Evolutionary conservation across 2,888 invertebrate genomes (phyloP).

Genomic region (Leptinotarsa haldemani): DNA sequence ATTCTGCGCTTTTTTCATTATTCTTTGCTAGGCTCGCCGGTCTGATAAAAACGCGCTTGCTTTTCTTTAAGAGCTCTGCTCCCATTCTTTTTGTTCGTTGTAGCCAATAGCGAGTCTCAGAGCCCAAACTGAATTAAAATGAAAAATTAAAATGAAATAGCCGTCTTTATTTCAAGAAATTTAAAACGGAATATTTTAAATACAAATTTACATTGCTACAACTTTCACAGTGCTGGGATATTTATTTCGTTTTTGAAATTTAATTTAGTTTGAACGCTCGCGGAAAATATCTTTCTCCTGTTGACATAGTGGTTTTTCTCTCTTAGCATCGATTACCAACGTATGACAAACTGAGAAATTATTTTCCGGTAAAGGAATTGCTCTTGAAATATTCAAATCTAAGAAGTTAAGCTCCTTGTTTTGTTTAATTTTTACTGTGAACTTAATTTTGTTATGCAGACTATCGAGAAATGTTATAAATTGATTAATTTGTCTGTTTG

Average conservation of each 20-base stretch:
- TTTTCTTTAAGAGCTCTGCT: constrained; percentile 49
- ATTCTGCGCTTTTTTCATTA: constrained; percentile 50
- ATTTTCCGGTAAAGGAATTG: too few species aligned
- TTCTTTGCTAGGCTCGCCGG: constrained; percentile 42
- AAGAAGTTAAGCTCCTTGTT: too few species aligned
- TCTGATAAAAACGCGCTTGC: constrained; percentile 47
- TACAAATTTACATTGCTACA: constrained; percentile 55
- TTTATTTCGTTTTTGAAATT: constrained; percentile 43
- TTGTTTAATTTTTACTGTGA: too few species aligned
- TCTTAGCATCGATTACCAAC: too few species aligned
- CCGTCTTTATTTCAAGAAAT: constrained; percentile 61
- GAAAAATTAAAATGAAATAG: constrained; percentile 62
- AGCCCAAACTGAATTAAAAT: constrained; percentile 61
- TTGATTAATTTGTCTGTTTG: too few species aligned
- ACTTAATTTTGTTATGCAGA: too few species aligned
- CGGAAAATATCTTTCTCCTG: constrained; percentile 26
- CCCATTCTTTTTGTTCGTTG: constrained; percentile 47
- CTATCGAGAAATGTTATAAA: too few species aligned
- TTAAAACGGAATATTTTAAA: constrained; percentile 61
- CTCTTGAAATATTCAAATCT: too few species aligned
- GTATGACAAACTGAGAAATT: too few species aligned
- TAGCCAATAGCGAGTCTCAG: constrained; percentile 33
- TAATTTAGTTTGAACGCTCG: constrained; percentile 40
- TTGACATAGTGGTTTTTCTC: background rate
- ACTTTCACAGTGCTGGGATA: constrained; percentile 38